Evolutionary conservation across 92 coral and sea anemone genomes (phyloP), one percentile per base, ranked within the genome.

Genomic region (Heliopora coerulea): DNA sequence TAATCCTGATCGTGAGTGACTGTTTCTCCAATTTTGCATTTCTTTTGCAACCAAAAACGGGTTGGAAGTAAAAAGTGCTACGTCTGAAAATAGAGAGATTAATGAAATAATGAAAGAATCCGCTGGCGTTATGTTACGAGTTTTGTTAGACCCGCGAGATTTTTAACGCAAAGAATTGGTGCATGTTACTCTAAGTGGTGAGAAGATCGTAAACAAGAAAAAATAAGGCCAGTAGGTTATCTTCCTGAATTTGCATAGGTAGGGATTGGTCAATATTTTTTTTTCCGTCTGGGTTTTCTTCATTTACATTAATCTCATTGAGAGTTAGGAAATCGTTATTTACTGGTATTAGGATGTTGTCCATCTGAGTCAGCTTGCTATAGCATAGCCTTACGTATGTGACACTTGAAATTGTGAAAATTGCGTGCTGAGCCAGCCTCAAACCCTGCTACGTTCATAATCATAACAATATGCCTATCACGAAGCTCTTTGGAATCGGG

Each of bases 11-110:
- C 25, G 58, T 70, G 80, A 83, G 79, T 62, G 85, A 90, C 85
- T 85, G 85, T 89, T 89, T 90, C 91, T 88, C 83, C 86, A 89
- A 83, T 83, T 79, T 80, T 86, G 86, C 80, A 66, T 83, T 78
- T 83, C 74, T n/a, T n/a, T n/a, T n/a, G n/a, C n/a, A n/a, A n/a
- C n/a, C n/a, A n/a, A n/a, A n/a, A n/a, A n/a, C n/a, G n/a, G n/a
- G n/a, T n/a, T n/a, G n/a, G n/a, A n/a, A n/a, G n/a, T n/a, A n/a
- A n/a, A n/a, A n/a, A n/a, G n/a, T n/a, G n/a, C n/a, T n/a, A n/a
- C 96, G 83, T 84, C 78, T 83, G 84, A 59, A 72, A 59, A 72
- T 80, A 49, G 67, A 63, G 64, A 80, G 40, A 76, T 90, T 96
- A 90, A 83, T 44, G 77, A 66, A 64, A 74, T 86, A 69, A 78